Evolutionary conservation across 2,797 vertebrate genomes (phyloP), one percentile per base, ranked within the genome.

Genomic region (Esox masquinongy): DNA sequence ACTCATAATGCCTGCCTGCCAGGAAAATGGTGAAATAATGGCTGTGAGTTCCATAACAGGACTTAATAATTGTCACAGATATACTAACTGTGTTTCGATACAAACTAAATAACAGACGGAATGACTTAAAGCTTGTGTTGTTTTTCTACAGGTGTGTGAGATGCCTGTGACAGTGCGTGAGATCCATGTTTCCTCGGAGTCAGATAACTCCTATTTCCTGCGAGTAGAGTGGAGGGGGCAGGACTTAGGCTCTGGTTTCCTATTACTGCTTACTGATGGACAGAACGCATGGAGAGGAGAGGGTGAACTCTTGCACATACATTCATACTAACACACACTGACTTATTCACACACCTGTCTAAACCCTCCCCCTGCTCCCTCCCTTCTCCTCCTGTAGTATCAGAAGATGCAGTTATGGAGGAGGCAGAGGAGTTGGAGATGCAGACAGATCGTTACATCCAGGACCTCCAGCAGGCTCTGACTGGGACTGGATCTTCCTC

Each of bases 341-440:
- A 67, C 56, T 1, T 34, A 17, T 5, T 6, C 49, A 50, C 71
- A 61, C 53, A 43, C 68, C 47, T 49, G 51, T 36, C 26, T 61
- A 14, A 24, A n/a, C 63, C 1, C 6, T 31, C 63, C 8, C 63
- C 3, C 19, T n/a, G 4, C 68, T 9, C 14, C 7, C 12, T 22
- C 15, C 43, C 7, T 24, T 11, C 50, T 29, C 50, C 29, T n/a
- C 29, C 31, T 0, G 3, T 74, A 98, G 97, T 96, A 66, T 93
- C 92, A 39, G 93, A 93, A 82, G 91, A 86, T 16, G 92, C 90
- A 0, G 88, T 98, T 86, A 82, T 88, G 24, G 88, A 53, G 9
- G 97, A 99, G 87, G 96, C 96, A 12, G 90, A 86, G 73, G 98
- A 99, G 79, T 93, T 98, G 90, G 96, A 97, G 89, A 95, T 98